Base-by-base conservation (phyloP, 2,797 vertebrate species). In the Anguilla obscura region DNA sequence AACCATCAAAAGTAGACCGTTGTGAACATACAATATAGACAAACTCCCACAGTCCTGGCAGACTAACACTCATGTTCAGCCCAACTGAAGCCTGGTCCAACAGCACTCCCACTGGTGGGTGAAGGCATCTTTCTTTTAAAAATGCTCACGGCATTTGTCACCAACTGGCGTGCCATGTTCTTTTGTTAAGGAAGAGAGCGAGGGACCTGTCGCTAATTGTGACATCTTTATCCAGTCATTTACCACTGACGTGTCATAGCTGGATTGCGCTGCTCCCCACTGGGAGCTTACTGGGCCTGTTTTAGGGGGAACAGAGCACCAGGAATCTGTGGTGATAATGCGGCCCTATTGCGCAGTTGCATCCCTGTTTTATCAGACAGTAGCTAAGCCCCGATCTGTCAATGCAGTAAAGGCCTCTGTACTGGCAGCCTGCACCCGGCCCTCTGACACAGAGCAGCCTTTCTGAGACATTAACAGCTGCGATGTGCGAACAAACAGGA, bases 401-500 rank as follows among this genome's bases (percentile, higher is more conserved):
- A 95, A 94, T 90, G 89, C 91, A 94, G 93, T 94, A 96, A 96
- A 96, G 97, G 95, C 94, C 95, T 94, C 85, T 94, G 94, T 94
- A 96, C 96, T 97, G 96, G 96, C 96, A 95, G 94, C 92, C 89
- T 89, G 92, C 92, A 96, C 95, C 96, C 96, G 96, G 96, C 92
- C 95, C 95, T 94, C 94, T 95, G 92, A 88, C 90, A 87, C 95
- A 96, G 95, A 95, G 94, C 92, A 95, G 93, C 96, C 96, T 94
- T 95, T 95, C 95, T 93, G 95, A 90, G 91, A 96, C 96, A 96
- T 96, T 96, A 96, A 95, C 94, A 95, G 94, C 94, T 93, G 96
- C 96, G 96, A 95, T 96, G 93, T 96, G 96, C 96, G 96, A 96
- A 96, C 76, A 96, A 96, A 96, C 96, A 96, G 94, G 95, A 95